Conservation (phyloP, 2,888 invertebrate genomes). For the Acrobasis suavella region DNA sequence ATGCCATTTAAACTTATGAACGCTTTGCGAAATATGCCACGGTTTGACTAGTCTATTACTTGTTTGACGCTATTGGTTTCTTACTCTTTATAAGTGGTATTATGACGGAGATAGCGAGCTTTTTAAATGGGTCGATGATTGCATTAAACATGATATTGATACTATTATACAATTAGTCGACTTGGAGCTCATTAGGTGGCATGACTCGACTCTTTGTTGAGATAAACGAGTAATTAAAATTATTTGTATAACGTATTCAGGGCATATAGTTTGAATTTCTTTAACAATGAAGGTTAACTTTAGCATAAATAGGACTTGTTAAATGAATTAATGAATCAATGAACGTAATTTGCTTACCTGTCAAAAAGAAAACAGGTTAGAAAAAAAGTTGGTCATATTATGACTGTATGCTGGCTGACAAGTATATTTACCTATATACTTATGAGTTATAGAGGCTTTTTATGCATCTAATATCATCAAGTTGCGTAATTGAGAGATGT, state of each 20-base stretch:
- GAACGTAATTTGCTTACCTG: background rate
- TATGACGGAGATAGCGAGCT: background rate
- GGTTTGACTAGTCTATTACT: conserved; percentile 18
- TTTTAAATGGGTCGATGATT: conserved; percentile 4
- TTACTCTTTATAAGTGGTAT: background rate
- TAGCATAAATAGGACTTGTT: background rate
- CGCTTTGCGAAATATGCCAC: conserved; percentile 26
- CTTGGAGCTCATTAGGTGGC: background rate
- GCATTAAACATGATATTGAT: background rate
- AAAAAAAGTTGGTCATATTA: background rate
- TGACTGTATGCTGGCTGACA: no score
- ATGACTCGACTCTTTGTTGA: conserved; percentile 2
- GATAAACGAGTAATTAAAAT: background rate
- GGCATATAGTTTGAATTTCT: background rate
- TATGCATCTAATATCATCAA: no score
- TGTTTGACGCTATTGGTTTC: background rate
- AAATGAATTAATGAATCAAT: background rate
- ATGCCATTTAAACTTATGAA: conserved; percentile 43
- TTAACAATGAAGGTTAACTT: conserved; percentile 2
- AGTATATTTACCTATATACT: no score
- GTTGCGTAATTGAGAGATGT: no score
- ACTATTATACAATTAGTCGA: background rate
- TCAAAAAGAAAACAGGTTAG: background rate
- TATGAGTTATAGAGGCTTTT: no score
- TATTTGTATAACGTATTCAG: conserved; percentile 1